phyloP scores from a whole-genome alignment of 2,113 vertebrate species.

The Colistium nudipinnis region DNA sequence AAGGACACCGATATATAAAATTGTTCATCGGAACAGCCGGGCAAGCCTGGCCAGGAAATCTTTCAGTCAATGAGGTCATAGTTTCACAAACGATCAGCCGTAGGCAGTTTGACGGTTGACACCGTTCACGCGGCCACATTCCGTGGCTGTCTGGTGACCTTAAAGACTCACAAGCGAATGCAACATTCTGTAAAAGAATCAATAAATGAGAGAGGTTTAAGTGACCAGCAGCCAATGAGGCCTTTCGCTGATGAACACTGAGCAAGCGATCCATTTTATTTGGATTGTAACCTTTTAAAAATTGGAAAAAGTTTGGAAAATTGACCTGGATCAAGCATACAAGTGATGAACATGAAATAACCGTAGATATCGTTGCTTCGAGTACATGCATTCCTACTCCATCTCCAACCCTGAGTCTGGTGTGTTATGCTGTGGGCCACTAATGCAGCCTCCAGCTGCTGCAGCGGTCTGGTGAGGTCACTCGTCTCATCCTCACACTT shows the following conservation, averaged over 20 bases:
- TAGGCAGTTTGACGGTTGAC: slow-evolving; percentile 21
- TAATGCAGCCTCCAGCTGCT: background rate
- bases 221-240: background rate
- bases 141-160: slow-evolving; percentile 8
- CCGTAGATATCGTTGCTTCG: too few relatives aligned
- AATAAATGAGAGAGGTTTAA: slow-evolving; percentile 5
- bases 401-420: background rate
- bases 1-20: background rate
- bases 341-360: too few relatives aligned
- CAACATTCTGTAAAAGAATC: background rate
- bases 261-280: background rate
- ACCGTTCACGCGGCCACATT: slow-evolving; percentile 14
- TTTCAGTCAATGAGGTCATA: slow-evolving; percentile 20
- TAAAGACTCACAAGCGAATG: slow-evolving; percentile 11
- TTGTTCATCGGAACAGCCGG: slow-evolving; percentile 16
- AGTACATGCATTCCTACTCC: too few relatives aligned
- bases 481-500: background rate
- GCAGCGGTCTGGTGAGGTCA: background rate
- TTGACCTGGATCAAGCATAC: background rate
- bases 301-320: too few relatives aligned
- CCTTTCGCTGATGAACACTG: background rate
- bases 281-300: too few relatives aligned
- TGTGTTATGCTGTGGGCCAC: background rate
- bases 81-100: slow-evolving; percentile 4
- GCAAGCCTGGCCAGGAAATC: background rate